Base-by-base conservation (phyloP, 1,140 invertebrate species). In the Ceratina australensis region DNA sequence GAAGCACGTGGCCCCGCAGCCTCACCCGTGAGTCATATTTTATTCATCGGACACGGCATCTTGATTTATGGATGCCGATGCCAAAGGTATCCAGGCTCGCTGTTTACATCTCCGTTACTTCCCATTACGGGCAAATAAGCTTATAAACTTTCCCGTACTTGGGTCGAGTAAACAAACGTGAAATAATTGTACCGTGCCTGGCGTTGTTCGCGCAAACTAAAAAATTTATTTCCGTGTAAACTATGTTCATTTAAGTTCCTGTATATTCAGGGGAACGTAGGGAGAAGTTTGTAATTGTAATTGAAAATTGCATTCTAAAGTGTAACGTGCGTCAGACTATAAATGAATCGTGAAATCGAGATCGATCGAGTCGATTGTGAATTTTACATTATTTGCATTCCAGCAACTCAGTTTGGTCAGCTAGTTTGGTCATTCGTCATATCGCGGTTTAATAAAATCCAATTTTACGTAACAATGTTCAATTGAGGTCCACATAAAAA, bases 11-110 rank as follows among this genome's bases (percentile, higher is more conserved):
- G 16, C 42, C 16, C 22, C 20, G 20, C 2, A 65, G 63, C 42
- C 42, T 42, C 42, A 65, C 60, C n/a, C 18, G 42, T 13, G 63
- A 50, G 3, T 65, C 42, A 65, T 65, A 65, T 65, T 65, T 65
- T 65, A 65, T 65, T 65, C 63, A 50, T 65, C 16, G 7, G 42
- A 65, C 20, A 33, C n/a, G 63, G 24, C 18, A 61, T n/a, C 60
- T 61, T 20, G 61, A 64, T 64, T 64, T 64, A 64, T 64, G 61
- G 28, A 47, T 47, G 24, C 8, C 7, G 26, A 67, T 20, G 4
- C 24, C 28, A 18, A 5, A 28, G 13, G 24, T 4, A 50, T 68
- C n/a, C 26, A 26, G 50, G 26, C 15, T 68, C 3, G 22, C 49
- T 28, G n/a, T 33, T 54, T 54, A 20, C 13, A 68, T 52, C 47